Percentiles rank a stretch among this genome's conserved stretches.
Evolutionary conservation across 2,797 vertebrate genomes (phyloP).

Genomic region (Sorex maritimensis): DNA sequence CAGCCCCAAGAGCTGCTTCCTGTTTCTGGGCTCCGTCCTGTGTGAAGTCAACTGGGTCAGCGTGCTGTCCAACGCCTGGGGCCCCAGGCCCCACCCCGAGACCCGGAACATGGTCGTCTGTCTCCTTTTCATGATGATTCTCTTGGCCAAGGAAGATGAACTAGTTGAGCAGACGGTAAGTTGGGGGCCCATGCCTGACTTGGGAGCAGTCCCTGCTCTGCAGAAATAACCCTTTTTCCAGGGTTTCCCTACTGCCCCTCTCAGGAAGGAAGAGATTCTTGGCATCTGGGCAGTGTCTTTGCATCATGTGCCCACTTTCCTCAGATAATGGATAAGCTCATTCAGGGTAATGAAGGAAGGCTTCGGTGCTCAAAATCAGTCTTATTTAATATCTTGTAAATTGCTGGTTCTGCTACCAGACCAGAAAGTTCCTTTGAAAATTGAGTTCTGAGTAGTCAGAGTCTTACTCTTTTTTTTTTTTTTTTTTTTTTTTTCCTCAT

Average conservation of each 20-base stretch:
- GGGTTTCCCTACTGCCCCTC: background rate
- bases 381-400: conserved; percentile 48
- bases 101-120: conserved; percentile 95
- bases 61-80: conserved; percentile 95
- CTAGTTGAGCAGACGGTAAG: conserved; percentile 93
- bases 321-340: background rate
- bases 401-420: conserved; percentile 3
- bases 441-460: background rate
- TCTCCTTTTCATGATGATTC: conserved; percentile 96
- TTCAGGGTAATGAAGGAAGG: conserved; percentile 23
- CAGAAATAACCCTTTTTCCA: background rate
- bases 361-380: conserved; percentile 2
- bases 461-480: no score
- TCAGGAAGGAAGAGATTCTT: background rate
- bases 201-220: background rate
- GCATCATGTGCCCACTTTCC: background rate
- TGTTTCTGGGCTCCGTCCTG: conserved; percentile 96
- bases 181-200: conserved; percentile 49
- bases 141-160: conserved; percentile 96
- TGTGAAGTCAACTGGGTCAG: conserved; percentile 99
- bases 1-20: conserved; percentile 98
- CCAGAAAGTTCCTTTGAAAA: conserved; percentile 61
- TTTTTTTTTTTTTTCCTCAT: no score
- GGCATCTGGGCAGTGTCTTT: background rate
- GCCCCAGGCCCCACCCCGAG: conserved; percentile 89